A percentile compares a stretch with the other conserved stretches of the same genome.
Conservation (phyloP, 2,797 vertebrate genomes). For the Merluccius polli region DNA sequence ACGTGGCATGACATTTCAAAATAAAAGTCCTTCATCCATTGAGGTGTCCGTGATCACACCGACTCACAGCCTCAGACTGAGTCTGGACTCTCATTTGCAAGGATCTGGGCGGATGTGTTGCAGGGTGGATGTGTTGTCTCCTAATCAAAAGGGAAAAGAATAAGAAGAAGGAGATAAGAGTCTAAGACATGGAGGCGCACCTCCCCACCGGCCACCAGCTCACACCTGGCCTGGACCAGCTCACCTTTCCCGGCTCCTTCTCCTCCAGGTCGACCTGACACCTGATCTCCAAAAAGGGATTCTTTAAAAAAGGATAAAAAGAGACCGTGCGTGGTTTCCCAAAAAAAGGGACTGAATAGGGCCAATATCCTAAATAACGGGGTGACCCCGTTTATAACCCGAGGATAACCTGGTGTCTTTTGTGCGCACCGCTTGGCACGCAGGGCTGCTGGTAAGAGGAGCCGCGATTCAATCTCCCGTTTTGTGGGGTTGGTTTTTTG, state of each 20-base stretch:
- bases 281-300: background rate
- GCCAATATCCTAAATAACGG: background rate
- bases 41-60: too few species aligned
- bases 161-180: too few species aligned
- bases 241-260: background rate
- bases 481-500: too few species aligned
- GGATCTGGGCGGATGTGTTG: too few species aligned
- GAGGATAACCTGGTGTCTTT: background rate
- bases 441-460: background rate
- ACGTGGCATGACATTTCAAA: too few species aligned
- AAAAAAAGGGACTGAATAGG: background rate
- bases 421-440: background rate
- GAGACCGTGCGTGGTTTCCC: background rate
- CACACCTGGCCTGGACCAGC: background rate
- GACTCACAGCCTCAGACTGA: too few species aligned
- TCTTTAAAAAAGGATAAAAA: background rate
- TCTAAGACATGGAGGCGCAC: too few species aligned
- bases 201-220: background rate
- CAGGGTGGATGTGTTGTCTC: too few species aligned
- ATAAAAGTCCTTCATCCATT: too few species aligned
- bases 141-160: too few species aligned
- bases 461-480: background rate
- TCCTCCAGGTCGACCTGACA: background rate
- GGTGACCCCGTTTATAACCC: background rate
- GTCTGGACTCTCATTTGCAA: too few species aligned